phyloP scores from a whole-genome alignment of 2,113 vertebrate genomes.

The Chloebia gouldiae region DNA sequence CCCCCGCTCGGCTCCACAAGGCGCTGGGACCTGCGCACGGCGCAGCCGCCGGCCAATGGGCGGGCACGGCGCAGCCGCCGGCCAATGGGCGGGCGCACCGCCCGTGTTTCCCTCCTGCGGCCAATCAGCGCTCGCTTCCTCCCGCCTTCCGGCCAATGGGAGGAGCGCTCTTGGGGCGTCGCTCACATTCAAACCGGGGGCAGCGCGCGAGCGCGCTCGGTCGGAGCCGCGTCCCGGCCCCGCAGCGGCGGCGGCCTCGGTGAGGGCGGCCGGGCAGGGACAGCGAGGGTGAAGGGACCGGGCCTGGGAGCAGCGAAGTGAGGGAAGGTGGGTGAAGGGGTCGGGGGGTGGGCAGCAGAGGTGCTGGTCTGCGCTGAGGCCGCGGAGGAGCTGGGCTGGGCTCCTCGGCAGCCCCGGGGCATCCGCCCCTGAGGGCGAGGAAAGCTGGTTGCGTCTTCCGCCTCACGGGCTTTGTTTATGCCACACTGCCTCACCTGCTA shows the following conservation, averaged over 20 bases:
- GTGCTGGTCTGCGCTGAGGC: accelerated
- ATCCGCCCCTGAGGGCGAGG: not conserved
- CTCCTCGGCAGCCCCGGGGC: accelerated
- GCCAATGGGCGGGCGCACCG: not conserved
- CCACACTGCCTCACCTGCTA: not conserved
- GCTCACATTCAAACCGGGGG: not conserved
- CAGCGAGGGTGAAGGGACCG: not conserved
- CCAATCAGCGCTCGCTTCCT: not conserved
- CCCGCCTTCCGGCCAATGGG: not conserved
- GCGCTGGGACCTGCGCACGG: not conserved
- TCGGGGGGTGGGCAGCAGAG: accelerated
- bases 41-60: not conserved
- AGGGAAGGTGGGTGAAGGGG: no score
- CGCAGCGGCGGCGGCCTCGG: not conserved
- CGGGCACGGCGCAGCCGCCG: no score
- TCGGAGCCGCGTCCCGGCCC: accelerated
- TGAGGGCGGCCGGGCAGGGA: not conserved
- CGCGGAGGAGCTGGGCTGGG: not conserved
- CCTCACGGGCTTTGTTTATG: not conserved
- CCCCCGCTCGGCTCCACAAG: not conserved
- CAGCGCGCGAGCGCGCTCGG: accelerated
- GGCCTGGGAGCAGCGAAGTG: not conserved
- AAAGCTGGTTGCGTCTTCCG: accelerated
- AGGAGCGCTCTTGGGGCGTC: not conserved
- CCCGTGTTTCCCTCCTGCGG: accelerated